Evolutionary conservation across 2,113 vertebrate species (phyloP).

Genomic region (Anser brachyrhynchus): DNA sequence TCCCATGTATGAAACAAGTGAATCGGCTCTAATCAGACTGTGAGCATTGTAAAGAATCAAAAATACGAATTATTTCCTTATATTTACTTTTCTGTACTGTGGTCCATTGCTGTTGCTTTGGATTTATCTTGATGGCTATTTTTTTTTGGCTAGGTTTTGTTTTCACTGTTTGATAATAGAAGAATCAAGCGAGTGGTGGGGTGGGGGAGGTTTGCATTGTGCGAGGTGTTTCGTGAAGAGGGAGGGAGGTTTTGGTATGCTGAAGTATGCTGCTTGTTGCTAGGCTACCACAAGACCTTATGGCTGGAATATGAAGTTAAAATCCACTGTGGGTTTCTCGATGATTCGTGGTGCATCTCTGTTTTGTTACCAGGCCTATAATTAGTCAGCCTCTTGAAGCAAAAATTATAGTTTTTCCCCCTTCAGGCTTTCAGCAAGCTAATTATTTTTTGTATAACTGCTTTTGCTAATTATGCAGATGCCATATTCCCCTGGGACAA

Average conservation of each 20-base stretch:
- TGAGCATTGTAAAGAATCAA: background rate
- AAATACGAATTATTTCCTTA: background rate
- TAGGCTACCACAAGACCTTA: constrained; percentile 72
- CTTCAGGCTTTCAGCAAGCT: constrained; percentile 63
- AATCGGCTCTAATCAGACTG: background rate
- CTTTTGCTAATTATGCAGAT: constrained; percentile 74
- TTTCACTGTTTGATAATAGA: background rate
- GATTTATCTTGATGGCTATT: background rate
- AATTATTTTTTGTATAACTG: constrained; percentile 72
- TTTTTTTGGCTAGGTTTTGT: background rate
- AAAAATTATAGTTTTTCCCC: constrained; percentile 73
- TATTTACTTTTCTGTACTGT: background rate
- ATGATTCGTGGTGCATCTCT: constrained; percentile 35
- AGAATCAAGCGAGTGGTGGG: background rate
- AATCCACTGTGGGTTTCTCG: constrained; percentile 59
- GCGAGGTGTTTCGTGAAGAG: constrained; percentile 46
- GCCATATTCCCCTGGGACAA: constrained; percentile 58
- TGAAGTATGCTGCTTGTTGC: constrained; percentile 71
- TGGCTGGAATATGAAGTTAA: constrained; percentile 64
- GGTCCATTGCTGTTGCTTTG: background rate
- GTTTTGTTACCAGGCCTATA: constrained; percentile 52
- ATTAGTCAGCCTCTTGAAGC: constrained; percentile 72
- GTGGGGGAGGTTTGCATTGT: constrained; percentile 22
- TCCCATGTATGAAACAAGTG: background rate
- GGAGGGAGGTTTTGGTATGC: constrained; percentile 53